phyloP scores from a whole-genome alignment of 2,113 vertebrate species.

The Eretmochelys imbricata region DNA sequence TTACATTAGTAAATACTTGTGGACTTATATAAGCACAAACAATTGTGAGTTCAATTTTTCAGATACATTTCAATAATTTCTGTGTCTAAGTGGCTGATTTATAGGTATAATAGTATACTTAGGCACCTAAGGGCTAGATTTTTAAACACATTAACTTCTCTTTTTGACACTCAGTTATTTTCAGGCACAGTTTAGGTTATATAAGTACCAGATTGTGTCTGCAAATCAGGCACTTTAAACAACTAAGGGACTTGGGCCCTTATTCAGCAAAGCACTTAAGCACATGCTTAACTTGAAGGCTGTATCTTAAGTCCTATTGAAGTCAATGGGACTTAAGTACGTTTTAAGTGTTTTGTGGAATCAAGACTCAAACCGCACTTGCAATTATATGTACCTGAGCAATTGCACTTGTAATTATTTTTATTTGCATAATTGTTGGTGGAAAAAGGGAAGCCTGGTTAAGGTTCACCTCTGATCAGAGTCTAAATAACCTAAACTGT shows the following conservation, averaged over 20 bases:
- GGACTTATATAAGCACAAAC: not conserved
- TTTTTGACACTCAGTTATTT: not conserved
- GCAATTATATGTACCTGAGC: not conserved
- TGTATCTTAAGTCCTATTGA: not conserved
- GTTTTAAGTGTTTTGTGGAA: not conserved
- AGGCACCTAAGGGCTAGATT: not conserved
- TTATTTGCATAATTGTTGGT: not conserved
- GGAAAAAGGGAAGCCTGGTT: not conserved
- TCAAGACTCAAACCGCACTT: not conserved
- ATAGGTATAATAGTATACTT: not conserved
- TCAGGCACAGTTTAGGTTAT: not conserved
- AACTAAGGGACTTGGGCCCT: not conserved
- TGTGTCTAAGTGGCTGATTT: not conserved
- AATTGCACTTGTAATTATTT: not conserved
- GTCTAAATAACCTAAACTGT: not conserved
- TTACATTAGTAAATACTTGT: not conserved
- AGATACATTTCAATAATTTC: not conserved
- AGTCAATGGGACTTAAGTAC: not conserved
- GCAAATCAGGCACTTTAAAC: not conserved
- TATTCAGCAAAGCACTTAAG: not conserved
- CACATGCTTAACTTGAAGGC: not conserved
- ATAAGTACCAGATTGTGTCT: not conserved
- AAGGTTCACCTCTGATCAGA: not conserved
- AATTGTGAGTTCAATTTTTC: not conserved
- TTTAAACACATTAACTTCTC: not conserved